Percentiles rank a stretch among this genome's conserved stretches.
Conservation (phyloP, 2,888 invertebrate species). For the Microchrysa polita region DNA sequence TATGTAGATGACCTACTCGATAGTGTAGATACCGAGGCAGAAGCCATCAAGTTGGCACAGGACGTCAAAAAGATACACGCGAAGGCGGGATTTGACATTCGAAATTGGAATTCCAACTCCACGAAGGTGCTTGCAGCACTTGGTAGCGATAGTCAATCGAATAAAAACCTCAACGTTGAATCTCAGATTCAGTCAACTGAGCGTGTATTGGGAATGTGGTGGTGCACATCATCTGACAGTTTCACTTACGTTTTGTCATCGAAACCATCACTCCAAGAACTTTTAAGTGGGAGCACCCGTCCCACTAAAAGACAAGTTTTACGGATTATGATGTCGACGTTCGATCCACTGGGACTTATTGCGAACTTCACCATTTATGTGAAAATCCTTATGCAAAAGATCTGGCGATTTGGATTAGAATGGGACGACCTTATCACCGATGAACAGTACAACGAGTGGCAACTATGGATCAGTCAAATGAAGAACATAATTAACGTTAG, state of each 20-base stretch:
- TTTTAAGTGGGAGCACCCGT: neutral
- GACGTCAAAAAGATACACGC: no score
- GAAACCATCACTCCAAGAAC: neutral
- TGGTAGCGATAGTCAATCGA: no score
- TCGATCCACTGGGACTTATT: no score
- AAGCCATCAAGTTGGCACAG: neutral
- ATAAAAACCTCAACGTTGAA: neutral
- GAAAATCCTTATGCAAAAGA: constrained; percentile 48
- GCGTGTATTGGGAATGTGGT: neutral
- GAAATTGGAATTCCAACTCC: no score
- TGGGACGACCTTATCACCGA: constrained; percentile 50
- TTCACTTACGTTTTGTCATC: neutral
- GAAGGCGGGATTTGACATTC: no score
- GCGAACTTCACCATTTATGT: no score
- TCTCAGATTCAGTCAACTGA: neutral
- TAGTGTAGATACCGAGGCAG: no score
- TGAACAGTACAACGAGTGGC: constrained; percentile 50
- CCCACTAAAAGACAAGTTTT: no score
- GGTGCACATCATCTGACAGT: no score
- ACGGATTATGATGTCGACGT: no score
- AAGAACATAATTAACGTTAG: no score
- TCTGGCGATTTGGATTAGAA: constrained; percentile 38
- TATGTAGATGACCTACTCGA: no score
- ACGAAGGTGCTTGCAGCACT: neutral
- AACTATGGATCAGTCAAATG: constrained; percentile 48